These are phyloP conservation scores for Prietella phreatophila DNA, from an alignment of 2,113 vertebrate species.

Conservation along the genomic window DNA sequence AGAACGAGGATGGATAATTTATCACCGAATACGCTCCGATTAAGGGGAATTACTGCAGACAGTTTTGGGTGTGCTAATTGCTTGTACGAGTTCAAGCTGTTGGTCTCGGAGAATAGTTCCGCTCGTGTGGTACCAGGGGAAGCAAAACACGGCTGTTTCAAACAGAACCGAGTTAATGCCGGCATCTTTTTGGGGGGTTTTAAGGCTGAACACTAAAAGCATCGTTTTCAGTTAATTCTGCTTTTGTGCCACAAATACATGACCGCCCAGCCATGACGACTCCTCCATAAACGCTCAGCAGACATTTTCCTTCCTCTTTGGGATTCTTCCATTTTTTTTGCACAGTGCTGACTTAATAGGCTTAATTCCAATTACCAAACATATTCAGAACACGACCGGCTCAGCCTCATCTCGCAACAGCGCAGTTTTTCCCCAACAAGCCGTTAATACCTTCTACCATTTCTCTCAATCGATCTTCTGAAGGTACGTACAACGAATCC, in stretches of 20 bases:
- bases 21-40: constrained; percentile 70
- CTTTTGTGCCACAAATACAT: not conserved
- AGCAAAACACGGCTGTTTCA: constrained; percentile 60
- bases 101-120: constrained; percentile 58
- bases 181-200: not conserved
- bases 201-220: no score
- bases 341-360: not conserved
- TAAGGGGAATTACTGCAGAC: constrained; percentile 70
- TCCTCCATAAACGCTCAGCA: not conserved
- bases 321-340: not conserved
- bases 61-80: constrained; percentile 67
- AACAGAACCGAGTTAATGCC: constrained; percentile 29
- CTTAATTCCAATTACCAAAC: not conserved
- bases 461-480: not conserved
- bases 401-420: not conserved
- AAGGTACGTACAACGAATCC: not conserved
- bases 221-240: not conserved
- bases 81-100: constrained; percentile 71
- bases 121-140: constrained; percentile 57
- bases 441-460: not conserved
- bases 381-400: not conserved
- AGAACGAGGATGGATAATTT: constrained; percentile 67
- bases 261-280: not conserved
- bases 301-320: not conserved
- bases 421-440: not conserved